Percentiles rank a stretch among this genome's conserved stretches.
These are phyloP conservation scores for Polyploca ridens DNA, from an alignment of 2,888 invertebrate species.

Conservation along the genomic window DNA sequence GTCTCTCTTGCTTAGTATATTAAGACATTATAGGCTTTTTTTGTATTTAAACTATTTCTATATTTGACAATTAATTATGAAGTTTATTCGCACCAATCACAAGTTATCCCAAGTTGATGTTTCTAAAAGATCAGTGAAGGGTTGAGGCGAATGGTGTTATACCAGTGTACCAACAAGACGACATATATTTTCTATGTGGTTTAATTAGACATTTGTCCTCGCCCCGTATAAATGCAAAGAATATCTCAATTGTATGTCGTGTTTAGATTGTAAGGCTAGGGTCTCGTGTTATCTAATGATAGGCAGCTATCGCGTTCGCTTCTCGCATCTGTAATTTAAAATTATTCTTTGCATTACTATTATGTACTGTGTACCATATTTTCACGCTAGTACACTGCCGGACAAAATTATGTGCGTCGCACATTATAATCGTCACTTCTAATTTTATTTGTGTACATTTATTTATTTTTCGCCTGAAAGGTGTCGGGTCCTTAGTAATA, in stretches of 20 bases:
- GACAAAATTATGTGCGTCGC: constrained; percentile 20
- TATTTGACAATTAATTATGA: constrained; percentile 47
- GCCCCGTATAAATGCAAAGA: constrained; percentile 27
- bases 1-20: constrained; percentile 49
- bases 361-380: neutral
- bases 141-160: constrained; percentile 29
- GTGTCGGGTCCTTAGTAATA: constrained; percentile 75
- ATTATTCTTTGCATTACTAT: constrained; percentile 54
- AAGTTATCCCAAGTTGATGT: constrained; percentile 58
- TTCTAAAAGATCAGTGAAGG: constrained; percentile 41
- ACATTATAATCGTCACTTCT: constrained; percentile 34
- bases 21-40: constrained; percentile 59
- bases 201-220: constrained; percentile 20
- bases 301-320: constrained; percentile 78
- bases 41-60: constrained; percentile 45
- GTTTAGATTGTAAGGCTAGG: constrained; percentile 74
- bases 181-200: neutral
- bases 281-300: constrained; percentile 81
- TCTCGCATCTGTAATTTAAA: constrained; percentile 59
- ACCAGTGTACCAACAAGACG: neutral
- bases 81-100: constrained; percentile 59
- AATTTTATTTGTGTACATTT: constrained; percentile 51
- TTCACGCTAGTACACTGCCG: constrained; percentile 38
- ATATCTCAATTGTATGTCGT: constrained; percentile 62
- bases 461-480: constrained; percentile 76